Evolutionary conservation across 2,113 vertebrate species (phyloP).

Genomic region (Calonectris borealis): DNA sequence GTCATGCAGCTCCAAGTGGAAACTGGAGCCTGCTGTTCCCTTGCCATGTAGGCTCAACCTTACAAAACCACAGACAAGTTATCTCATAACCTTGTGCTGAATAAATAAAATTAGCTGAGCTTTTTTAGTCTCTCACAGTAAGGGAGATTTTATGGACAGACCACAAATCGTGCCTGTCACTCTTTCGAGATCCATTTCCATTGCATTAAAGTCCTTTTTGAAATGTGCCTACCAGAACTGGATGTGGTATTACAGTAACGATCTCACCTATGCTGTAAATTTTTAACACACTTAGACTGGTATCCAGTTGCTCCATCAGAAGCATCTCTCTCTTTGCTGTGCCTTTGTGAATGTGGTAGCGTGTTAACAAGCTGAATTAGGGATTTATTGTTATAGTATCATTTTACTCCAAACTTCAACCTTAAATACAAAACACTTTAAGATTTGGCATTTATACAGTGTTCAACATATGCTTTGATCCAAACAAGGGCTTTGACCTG

Average conservation of each 20-base stretch:
- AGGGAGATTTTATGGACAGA: conserved; percentile 5
- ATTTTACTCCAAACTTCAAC: conserved; percentile 45
- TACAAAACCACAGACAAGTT: conserved; percentile 33
- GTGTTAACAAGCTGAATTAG: neutral
- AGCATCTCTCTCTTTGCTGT: neutral
- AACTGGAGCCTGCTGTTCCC: neutral
- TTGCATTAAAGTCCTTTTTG: neutral
- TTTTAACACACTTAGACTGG: neutral
- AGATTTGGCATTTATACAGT: conserved; percentile 49
- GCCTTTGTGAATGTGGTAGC: neutral
- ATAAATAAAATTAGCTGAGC: conserved; percentile 22
- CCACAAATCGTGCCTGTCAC: neutral
- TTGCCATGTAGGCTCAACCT: neutral
- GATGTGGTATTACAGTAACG: neutral
- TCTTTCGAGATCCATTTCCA: conserved; percentile 19
- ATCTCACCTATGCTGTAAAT: conserved; percentile 6
- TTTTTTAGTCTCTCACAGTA: neutral
- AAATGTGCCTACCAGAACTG: conserved; percentile 19
- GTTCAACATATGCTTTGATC: conserved; percentile 60
- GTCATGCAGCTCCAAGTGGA: neutral
- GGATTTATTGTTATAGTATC: conserved; percentile 55
- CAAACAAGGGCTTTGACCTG: conserved; percentile 55
- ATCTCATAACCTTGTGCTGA: neutral
- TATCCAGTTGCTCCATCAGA: neutral
- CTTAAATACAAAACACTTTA: conserved; percentile 45